Conservation (phyloP, 2,888 invertebrate genomes). For the Drosophila glabriapex region DNA sequence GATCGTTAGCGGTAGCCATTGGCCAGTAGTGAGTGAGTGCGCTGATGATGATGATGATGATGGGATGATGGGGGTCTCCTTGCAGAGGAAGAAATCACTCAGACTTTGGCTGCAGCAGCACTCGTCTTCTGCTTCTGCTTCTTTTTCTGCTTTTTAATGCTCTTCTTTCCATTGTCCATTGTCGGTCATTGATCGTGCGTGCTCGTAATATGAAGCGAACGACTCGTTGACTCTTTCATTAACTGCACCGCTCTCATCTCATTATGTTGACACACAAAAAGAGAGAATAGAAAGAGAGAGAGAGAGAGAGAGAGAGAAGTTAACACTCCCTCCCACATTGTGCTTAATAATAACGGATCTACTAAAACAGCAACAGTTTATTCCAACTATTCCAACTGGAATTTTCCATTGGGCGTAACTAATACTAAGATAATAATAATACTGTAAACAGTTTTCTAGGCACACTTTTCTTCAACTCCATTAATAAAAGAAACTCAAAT, state of each 20-base stretch:
- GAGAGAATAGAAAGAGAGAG: conserved; percentile 8
- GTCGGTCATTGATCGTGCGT: conserved; percentile 78
- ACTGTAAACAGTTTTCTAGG: neutral
- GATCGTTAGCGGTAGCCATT: conserved; percentile 70
- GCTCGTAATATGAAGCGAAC: conserved; percentile 75
- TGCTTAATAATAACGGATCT: neutral
- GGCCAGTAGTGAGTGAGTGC: conserved; percentile 48
- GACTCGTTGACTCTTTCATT: conserved; percentile 71
- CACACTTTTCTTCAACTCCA: neutral
- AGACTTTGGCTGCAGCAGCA: conserved; percentile 50
- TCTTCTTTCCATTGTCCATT: conserved; percentile 30
- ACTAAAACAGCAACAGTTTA: neutral
- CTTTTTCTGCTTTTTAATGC: conserved; percentile 18
- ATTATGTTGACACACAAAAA: conserved; percentile 47
- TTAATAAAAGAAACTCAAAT: neutral
- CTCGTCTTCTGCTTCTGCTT: conserved; percentile 18
- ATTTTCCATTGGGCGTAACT: neutral
- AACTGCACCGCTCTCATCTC: conserved; percentile 62
- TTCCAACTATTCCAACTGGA: neutral
- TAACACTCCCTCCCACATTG: neutral
- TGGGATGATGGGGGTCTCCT: conserved; percentile 39
- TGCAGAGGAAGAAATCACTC: conserved; percentile 72
- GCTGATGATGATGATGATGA: conserved; percentile 5
- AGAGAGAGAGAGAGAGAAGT: neutral
- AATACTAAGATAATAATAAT: neutral